A percentile compares a stretch with the other conserved stretches of the same genome.
Evolutionary conservation across 2,888 invertebrate genomes (phyloP).

Genomic region (Hirudinaria manillensis): DNA sequence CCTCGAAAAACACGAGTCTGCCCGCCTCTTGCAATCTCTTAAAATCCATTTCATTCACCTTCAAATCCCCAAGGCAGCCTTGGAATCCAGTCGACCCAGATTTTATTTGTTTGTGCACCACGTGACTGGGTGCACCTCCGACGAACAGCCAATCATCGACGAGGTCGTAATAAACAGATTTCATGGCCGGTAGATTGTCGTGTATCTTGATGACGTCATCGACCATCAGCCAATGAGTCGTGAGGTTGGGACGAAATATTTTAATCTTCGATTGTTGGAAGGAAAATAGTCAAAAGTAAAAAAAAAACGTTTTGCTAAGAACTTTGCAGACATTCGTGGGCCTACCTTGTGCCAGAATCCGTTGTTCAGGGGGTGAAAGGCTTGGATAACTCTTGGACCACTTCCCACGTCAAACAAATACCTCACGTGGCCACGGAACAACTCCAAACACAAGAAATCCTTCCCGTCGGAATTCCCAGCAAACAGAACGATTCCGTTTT

Average conservation of each 20-base stretch:
- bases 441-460: conserved; percentile 83
- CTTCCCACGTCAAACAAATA: conserved; percentile 87
- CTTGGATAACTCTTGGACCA: conserved; percentile 63
- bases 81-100: conserved; percentile 66
- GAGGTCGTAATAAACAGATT: conserved; percentile 65
- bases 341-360: conserved; percentile 85
- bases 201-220: conserved; percentile 62
- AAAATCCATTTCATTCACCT: conserved; percentile 71
- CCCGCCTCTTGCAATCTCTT: conserved; percentile 42
- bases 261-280: conserved; percentile 6
- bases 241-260: conserved; percentile 69
- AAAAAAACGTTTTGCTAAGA: background rate
- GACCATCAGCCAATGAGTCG: conserved; percentile 80
- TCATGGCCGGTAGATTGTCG: conserved; percentile 45
- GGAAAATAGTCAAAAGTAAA: background rate
- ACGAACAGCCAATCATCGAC: conserved; percentile 77
- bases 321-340: too few species aligned
- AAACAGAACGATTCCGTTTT: conserved; percentile 31
- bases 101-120: conserved; percentile 58
- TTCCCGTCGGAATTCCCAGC: conserved; percentile 57
- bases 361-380: conserved; percentile 67
- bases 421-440: conserved; percentile 82
- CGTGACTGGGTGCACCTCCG: conserved; percentile 58
- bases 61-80: conserved; percentile 85
- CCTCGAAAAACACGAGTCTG: conserved; percentile 10